Evolutionary conservation across 2,888 invertebrate species (phyloP), one percentile per base, ranked within the genome.

Genomic region (Ennomos quercinarius): DNA sequence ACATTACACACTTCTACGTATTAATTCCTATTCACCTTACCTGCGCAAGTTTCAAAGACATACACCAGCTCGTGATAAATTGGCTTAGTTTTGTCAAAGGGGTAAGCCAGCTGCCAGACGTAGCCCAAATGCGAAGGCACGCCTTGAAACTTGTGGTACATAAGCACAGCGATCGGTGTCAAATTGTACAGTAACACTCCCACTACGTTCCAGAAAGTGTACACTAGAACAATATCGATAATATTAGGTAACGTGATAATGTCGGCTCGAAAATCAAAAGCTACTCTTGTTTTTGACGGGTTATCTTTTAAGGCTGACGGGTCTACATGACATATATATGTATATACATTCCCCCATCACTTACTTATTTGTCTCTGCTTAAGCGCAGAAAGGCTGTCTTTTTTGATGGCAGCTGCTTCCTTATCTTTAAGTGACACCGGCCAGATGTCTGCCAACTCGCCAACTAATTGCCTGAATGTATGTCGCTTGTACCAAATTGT

Each of bases 41-140:
- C 89, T 65, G 80, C 71, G 66, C 74, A 83, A 37, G 71, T 73
- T 76, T 90, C 89, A 57, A 84, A 86, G 48, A 80, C 60, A 63
- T 81, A 87, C 39, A 78, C 79, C 17, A 86, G 54, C 63, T 75
- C 78, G 62, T 87, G 86, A 58, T 78, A 73, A 37, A 81, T 68
- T 34, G 81, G 81, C 63, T 79, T 74, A n/a, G 81, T 84, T 72
- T 87, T 87, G 65, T 89, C 87, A 70, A 89, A 87, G n/a, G 89
- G 89, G 63, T 90, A 90, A 53, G 73, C 63, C 62, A 83, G 69
- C 55, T 81, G 81, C 84, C 83, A 89, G 44, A 89, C 79, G 62
- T 78, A 86, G 43, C 85, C 86, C 40, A 87, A 69, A 40, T 77
- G 65, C 38, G 84, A 70, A 1, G 80, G 73, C 10, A 67, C 57